These are phyloP conservation scores for Syngnathus typhle DNA, from an alignment of 2,113 vertebrate genomes.

Conservation along the genomic window DNA sequence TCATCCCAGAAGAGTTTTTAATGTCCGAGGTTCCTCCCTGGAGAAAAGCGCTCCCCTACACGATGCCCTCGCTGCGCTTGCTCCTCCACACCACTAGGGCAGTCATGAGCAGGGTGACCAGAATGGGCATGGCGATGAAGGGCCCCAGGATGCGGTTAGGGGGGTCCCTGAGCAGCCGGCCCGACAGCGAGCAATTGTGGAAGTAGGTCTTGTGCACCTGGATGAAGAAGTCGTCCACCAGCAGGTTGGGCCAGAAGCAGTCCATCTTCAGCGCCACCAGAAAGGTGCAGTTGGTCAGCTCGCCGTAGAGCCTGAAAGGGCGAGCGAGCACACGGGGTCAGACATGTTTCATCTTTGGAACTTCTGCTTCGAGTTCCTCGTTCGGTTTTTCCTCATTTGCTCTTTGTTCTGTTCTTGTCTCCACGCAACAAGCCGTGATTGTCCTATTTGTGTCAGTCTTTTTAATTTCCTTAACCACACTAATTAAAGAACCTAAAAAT, in stretches of 20 bases:
- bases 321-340: neutral
- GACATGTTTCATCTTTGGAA: too few species aligned
- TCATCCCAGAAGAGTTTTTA: constrained; percentile 8
- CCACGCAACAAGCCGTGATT: neutral
- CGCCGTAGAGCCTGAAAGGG: constrained; percentile 72
- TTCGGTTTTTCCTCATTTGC: neutral
- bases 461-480: neutral
- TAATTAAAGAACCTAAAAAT: too few species aligned
- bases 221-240: constrained; percentile 88
- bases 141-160: constrained; percentile 81
- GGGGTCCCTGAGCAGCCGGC: constrained; percentile 79
- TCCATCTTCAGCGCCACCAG: constrained; percentile 70
- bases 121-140: constrained; percentile 80
- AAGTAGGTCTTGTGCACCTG: constrained; percentile 82
- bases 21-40: neutral
- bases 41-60: constrained; percentile 46
- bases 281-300: constrained; percentile 85
- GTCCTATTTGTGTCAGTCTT: neutral
- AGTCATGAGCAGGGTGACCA: constrained; percentile 84
- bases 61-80: constrained; percentile 82
- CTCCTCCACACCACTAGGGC: constrained; percentile 88
- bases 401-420: neutral
- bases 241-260: constrained; percentile 87
- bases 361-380: too few species aligned
- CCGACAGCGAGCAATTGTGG: constrained; percentile 76